These are phyloP conservation scores for Eristalis arbustorum DNA, from an alignment of 2,888 invertebrate genomes.

Conservation along the genomic window DNA sequence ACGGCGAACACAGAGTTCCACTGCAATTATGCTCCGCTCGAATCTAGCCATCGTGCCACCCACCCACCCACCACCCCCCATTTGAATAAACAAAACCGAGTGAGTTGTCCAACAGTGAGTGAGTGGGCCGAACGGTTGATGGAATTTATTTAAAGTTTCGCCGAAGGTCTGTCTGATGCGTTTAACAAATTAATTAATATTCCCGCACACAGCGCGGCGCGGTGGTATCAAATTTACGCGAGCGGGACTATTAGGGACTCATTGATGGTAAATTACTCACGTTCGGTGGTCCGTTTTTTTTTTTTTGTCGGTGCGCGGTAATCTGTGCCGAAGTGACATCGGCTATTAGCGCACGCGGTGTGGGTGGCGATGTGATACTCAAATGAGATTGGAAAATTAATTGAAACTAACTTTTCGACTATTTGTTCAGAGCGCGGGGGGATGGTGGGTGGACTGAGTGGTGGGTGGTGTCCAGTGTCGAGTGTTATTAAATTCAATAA, in stretches of 20 bases:
- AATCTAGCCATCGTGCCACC: constrained; percentile 42
- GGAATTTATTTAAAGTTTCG: constrained; percentile 23
- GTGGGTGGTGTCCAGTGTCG: not conserved
- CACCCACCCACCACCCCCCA: constrained; percentile 35
- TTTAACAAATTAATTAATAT: constrained; percentile 50
- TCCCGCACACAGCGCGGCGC: constrained; percentile 10
- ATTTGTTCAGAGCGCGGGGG: constrained; percentile 26
- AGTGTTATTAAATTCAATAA: constrained; percentile 39
- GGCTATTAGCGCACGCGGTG: not conserved
- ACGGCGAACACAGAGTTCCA: not conserved
- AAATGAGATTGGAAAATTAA: constrained; percentile 49
- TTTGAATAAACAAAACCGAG: not conserved
- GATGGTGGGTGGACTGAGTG: not conserved
- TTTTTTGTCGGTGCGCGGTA: constrained; percentile 23
- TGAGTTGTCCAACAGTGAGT: no score
- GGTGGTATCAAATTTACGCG: not conserved
- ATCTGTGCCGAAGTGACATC: constrained; percentile 33
- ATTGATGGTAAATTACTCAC: constrained; percentile 50
- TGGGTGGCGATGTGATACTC: not conserved
- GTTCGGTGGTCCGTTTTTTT: not conserved
- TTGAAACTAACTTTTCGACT: constrained; percentile 56
- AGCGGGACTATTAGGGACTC: constrained; percentile 9
- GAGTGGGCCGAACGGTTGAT: not conserved
- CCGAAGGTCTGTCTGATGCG: not conserved
- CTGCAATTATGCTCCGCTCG: constrained; percentile 17